Evolutionary conservation across 2,113 vertebrate species (phyloP), one percentile per base, ranked within the genome.

Genomic region (Bos indicus): DNA sequence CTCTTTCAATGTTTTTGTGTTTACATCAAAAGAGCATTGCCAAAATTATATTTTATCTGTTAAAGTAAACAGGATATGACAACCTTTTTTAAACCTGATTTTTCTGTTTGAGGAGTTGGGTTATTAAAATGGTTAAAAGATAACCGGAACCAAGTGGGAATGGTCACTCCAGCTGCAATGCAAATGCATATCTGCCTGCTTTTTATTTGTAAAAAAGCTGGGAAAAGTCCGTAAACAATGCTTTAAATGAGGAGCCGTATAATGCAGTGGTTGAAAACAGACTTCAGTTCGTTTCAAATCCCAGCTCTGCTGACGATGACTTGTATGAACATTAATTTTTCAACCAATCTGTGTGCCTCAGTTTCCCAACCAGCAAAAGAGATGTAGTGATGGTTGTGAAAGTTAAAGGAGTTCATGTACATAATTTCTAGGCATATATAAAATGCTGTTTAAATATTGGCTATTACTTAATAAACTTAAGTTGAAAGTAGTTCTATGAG

Each of bases 11-110:
- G 95, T 97, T 97, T 97, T 98, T 96, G 93, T 93, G 90, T 96
- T 97, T 98, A 90, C 60, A 92, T 97, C 92, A 94, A 96, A 98
- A 96, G 96, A 95, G 59, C 57, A 59, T 94, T 97, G 74, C 80
- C 90, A 88, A 98, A 96, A 96, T 98, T 96, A 54, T 97, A 71
- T 98, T 94, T 97, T 94, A 43, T 90, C 92, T 97, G 52, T 91
- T 97, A 94, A 97, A 97, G 80, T 95, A 97, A 97, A 97, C 91
- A 97, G 97, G 93, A 93, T 95, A 80, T 90, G 89, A 96, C 89
- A 92, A 93, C 1, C 59, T 92, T 94, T 95, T 97, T 97, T 82
- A 51, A 96, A 51, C 64, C 67, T 62, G 91, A 78, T 93, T 97
- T 97, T 97, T 93, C 94, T 89, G 30, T 95, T 95, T 93, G 89